Evolutionary conservation across 2,797 vertebrate species (phyloP), one percentile per base, ranked within the genome.

Genomic region (Platyrinchus mystaceus): DNA sequence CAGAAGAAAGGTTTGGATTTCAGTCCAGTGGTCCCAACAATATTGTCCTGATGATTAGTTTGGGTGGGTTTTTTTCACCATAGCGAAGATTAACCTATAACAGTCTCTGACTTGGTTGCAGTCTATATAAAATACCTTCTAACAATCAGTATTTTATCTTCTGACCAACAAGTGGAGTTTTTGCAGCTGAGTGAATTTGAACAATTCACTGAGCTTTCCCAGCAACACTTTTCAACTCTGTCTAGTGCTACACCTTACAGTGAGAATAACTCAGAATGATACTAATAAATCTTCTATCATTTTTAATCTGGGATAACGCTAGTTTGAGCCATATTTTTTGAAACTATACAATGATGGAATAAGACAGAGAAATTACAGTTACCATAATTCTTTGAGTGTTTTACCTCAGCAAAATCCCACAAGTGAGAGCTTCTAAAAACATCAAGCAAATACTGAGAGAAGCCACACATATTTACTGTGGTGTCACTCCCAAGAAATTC

Each of bases 371-470:
- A 83, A 73, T 56, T 55, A 67, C 10, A 74, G 62, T 73, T 74
- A 62, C 28, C 56, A 23, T 58, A 69, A 80, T 43, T 39, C 46
- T 87, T 73, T 24, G 41, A 75, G 19, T 41, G 59, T 55, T 94
- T 80, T 43, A 85, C 49, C 53, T 85, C 68, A 47, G 20, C 28
- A 89, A 85, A 95, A 91, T 66, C n/a, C 36, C 52, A 75, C 50
- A 67, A 52, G 34, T 19, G 36, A 92, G 69, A 88, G 22, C 46
- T 89, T 75, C 81, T 73, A 73, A 37, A 83, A 59, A 37, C 14
- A 34, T 60, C 23, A 41, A 44, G 32, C 8, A 68, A 55, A 75
- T 41, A 21, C 78, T 39, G 56, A 26, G 67, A 73, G 73, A 86
- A 85, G 59, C 47, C 70, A 73, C 73, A 69, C 50, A 32, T 87